phyloP scores from a whole-genome alignment of 2,888 invertebrate genomes.

The Hedychridium roseum region DNA sequence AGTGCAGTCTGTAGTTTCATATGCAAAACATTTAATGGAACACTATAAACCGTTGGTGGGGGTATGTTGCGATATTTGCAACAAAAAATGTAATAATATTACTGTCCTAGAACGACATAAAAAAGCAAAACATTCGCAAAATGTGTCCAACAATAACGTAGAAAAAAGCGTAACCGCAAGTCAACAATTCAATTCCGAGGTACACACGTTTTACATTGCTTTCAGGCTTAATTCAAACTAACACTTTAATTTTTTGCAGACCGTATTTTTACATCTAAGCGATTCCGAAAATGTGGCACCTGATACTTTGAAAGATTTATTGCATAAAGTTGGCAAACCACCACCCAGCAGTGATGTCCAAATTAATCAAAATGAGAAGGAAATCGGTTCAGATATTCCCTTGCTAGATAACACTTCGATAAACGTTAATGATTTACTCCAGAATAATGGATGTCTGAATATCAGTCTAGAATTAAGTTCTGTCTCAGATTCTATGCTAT shows the following conservation, averaged over 20 bases:
- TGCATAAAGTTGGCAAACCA: too few species aligned
- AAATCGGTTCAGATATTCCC: conserved; percentile 22
- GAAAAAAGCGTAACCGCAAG: too few species aligned
- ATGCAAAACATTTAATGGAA: conserved; percentile 62
- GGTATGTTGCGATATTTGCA: conserved; percentile 41
- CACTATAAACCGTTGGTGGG: conserved; percentile 56
- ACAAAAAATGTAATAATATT: conserved; percentile 37
- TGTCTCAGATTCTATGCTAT: conserved; percentile 31
- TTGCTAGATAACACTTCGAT: conserved; percentile 30
- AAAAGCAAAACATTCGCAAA: conserved; percentile 8
- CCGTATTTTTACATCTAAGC: too few species aligned
- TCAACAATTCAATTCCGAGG: too few species aligned
- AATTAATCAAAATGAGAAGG: too few species aligned
- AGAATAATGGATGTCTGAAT: conserved; percentile 25
- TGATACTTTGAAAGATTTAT: too few species aligned
- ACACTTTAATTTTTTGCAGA: too few species aligned
- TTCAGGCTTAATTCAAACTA: too few species aligned
- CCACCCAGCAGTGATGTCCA: too few species aligned
- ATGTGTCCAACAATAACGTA: too few species aligned
- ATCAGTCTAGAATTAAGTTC: conserved; percentile 31
- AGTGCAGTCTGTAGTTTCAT: conserved; percentile 57
- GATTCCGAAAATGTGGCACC: too few species aligned
- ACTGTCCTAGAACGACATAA: conserved; percentile 12
- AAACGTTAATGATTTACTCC: conserved; percentile 33
- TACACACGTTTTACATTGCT: too few species aligned